A percentile compares a stretch with the other conserved stretches of the same genome.
Conservation (phyloP, 1,140 invertebrate species). For the Sipha flava region DNA sequence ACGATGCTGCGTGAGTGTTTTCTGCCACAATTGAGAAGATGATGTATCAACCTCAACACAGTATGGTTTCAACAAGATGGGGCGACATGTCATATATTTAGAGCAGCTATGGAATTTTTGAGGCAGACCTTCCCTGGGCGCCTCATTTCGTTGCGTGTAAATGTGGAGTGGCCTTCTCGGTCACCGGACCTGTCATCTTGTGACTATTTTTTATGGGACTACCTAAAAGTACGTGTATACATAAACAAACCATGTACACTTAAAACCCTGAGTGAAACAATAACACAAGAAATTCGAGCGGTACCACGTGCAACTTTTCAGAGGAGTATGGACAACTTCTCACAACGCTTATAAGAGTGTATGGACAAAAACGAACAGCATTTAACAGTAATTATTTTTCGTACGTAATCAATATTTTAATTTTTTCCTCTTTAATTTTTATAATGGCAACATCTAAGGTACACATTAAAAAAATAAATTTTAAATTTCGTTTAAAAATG, state of each 20-base stretch:
- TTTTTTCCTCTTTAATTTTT: neutral
- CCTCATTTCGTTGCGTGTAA: slow-evolving; percentile 34
- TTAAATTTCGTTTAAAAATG: neutral
- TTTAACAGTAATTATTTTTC: neutral
- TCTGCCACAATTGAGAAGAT: slow-evolving; percentile 23
- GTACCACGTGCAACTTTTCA: neutral
- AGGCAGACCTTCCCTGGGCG: neutral
- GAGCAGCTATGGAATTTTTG: neutral
- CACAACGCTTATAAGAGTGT: neutral
- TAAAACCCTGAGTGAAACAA: neutral
- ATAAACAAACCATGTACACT: neutral
- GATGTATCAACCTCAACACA: slow-evolving; percentile 27
- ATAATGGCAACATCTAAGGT: neutral
- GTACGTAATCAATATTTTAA: neutral
- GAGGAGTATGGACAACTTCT: neutral
- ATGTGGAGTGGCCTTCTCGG: neutral
- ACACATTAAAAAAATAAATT: neutral
- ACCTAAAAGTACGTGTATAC: neutral
- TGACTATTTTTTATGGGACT: neutral
- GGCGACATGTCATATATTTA: slow-evolving; percentile 33
- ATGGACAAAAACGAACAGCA: neutral
- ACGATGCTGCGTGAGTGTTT: slow-evolving; percentile 36
- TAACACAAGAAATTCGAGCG: neutral
- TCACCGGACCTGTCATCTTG: neutral
- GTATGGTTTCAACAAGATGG: slow-evolving; percentile 38